These are phyloP conservation scores for Drosophila nr. fundita DNA, from an alignment of 2,888 invertebrate genomes.

Conservation along the genomic window DNA sequence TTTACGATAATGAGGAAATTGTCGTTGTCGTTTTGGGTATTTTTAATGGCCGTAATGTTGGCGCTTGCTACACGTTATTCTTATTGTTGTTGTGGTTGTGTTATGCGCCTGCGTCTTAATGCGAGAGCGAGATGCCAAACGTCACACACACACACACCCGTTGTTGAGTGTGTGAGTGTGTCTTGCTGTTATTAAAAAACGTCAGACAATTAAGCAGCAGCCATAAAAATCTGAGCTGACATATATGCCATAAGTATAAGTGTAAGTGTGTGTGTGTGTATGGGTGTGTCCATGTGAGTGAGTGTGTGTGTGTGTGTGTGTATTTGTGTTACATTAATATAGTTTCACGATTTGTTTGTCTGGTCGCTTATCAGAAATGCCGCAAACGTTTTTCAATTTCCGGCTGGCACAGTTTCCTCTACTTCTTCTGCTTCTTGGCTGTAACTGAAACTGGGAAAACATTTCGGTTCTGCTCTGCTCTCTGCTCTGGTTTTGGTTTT, in stretches of 20 bases:
- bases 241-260: not conserved
- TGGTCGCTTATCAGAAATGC: constrained; percentile 71
- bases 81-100: constrained; percentile 23
- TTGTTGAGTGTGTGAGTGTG: constrained; percentile 16
- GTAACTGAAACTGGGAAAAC: constrained; percentile 12
- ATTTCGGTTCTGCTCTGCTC: constrained; percentile 8
- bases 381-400: constrained; percentile 79
- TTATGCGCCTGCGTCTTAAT: constrained; percentile 56
- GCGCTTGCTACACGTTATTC: constrained; percentile 52
- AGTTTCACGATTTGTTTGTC: constrained; percentile 45
- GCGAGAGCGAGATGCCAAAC: constrained; percentile 42
- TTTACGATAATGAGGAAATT: constrained; percentile 85
- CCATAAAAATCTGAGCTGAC: constrained; percentile 36
- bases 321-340: constrained; percentile 21
- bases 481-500: not conserved
- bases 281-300: not conserved
- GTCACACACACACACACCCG: constrained; percentile 5
- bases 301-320: not conserved
- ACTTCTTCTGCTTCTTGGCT: constrained; percentile 1
- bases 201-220: constrained; percentile 57
- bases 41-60: constrained; percentile 82
- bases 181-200: constrained; percentile 59
- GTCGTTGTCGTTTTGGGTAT: constrained; percentile 82
- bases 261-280: not conserved
- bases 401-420: constrained; percentile 72